A percentile compares a stretch with the other conserved stretches of the same genome.
These are phyloP conservation scores for Percopsis omiscomaycus DNA, from an alignment of 2,797 vertebrate species.

Conservation along the genomic window DNA sequence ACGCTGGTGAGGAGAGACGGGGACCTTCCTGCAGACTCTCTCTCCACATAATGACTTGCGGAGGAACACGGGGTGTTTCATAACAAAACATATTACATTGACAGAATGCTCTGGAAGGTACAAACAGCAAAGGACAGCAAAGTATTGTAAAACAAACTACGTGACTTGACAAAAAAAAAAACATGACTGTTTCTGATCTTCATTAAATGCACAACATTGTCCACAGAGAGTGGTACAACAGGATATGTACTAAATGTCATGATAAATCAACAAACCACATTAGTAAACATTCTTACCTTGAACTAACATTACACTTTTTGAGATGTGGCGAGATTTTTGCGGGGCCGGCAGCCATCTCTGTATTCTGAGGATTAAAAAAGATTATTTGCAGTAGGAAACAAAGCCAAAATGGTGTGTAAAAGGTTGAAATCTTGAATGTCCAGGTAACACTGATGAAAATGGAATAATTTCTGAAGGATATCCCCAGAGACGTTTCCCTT, in stretches of 20 bases:
- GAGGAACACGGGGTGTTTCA: slow-evolving; percentile 36
- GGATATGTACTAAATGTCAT: neutral
- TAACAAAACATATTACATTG: neutral
- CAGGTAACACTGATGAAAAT: neutral
- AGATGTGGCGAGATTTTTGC: slow-evolving; percentile 1
- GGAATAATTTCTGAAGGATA: too few species aligned
- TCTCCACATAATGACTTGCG: slow-evolving; percentile 54
- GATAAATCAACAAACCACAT: neutral
- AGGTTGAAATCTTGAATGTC: neutral
- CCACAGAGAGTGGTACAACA: neutral
- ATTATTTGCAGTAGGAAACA: neutral
- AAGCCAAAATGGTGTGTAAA: neutral
- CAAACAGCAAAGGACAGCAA: neutral
- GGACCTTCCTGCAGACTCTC: slow-evolving; percentile 60
- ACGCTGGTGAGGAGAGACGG: slow-evolving; percentile 72
- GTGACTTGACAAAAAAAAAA: too few species aligned
- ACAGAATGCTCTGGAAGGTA: too few species aligned
- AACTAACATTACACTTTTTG: neutral
- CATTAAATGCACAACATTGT: neutral
- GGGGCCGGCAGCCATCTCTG: neutral
- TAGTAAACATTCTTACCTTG: slow-evolving; percentile 38
- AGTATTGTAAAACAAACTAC: neutral
- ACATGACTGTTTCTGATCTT: too few species aligned
- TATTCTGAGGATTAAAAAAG: slow-evolving; percentile 29
- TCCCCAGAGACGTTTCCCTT: too few species aligned